Evolutionary conservation across 2,797 vertebrate species (phyloP), one percentile per base, ranked within the genome.

Genomic region (Cyprinella venusta): DNA sequence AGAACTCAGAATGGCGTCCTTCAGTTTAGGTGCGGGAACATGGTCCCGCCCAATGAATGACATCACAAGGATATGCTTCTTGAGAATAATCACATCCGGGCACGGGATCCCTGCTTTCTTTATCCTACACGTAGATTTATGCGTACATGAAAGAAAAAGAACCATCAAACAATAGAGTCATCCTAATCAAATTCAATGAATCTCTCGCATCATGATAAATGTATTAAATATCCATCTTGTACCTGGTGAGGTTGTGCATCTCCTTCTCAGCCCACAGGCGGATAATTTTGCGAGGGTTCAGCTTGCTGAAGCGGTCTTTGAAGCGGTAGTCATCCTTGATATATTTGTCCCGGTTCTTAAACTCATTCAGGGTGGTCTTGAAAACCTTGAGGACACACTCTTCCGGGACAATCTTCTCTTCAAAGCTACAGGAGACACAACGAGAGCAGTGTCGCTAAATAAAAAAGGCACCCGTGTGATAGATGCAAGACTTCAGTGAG

Each of bases 201-300:
- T 48, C 13, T 16, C 45, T 16, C 16, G 45, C 15, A 48, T 45
- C 13, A 45, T 45, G 45, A 45, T 45, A 45, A 45, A 45, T 15
- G 36, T 6, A 18, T 52, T 9, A 36, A 18, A 40, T 40, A 24
- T 40, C 36, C 9, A 2, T 76, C 36, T 59, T 76, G 13, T 76
- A 59, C 98, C 97, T 98, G 90, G 84, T 84, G 83, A 99, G 94
- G 92, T 99, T 99, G 92, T 98, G 97, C 97, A 96, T 98, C 94
- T 99, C 98, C 90, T 99, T 99, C 93, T 99, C 98, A 81, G 98
- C 98, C 98, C 98, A 99, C 92, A 99, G 96, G n/a, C 95, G 93
- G 91, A 99, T 99, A 91, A 99, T 90, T 89, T 98, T 99, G 42
- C 98, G 95, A 0, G 98, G 97, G 94, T 99, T 99, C 89, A 99